phyloP scores from a whole-genome alignment of 2,888 invertebrate genomes.

The Ferrisia virgata region DNA sequence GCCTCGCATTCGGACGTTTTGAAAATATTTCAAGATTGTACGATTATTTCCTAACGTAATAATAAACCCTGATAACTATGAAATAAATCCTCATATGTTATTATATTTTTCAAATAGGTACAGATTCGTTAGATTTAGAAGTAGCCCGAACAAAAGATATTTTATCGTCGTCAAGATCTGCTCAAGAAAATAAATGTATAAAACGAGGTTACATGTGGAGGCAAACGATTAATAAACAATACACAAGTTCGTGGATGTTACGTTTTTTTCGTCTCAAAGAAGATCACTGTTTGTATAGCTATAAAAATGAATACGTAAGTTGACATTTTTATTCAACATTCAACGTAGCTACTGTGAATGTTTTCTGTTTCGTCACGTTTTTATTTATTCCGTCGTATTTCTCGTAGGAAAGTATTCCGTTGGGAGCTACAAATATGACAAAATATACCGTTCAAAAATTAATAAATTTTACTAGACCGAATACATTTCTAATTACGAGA shows the following conservation, averaged over 20 bases:
- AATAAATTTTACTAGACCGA: constrained; percentile 34
- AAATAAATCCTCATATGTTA: background rate
- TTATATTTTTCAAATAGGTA: constrained; percentile 51
- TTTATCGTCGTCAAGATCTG: constrained; percentile 58
- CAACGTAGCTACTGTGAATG: no score
- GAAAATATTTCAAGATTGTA: constrained; percentile 45
- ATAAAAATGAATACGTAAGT: constrained; percentile 84
- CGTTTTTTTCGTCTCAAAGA: constrained; percentile 88
- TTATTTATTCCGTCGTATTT: background rate
- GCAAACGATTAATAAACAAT: constrained; percentile 52
- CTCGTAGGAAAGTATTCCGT: constrained; percentile 44
- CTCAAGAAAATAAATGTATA: constrained; percentile 57
- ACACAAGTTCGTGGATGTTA: constrained; percentile 68
- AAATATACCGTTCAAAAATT: constrained; percentile 43
- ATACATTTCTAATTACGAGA: constrained; percentile 40
- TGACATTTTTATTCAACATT: background rate
- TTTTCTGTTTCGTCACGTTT: background rate
- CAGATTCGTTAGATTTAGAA: constrained; percentile 80
- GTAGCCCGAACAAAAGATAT: constrained; percentile 84
- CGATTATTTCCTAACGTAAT: background rate
- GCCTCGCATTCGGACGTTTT: constrained; percentile 70
- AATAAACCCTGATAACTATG: background rate
- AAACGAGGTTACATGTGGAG: constrained; percentile 52
- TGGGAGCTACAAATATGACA: constrained; percentile 41
- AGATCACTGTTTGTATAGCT: constrained; percentile 92